Evolutionary conservation across 1,140 invertebrate species (phyloP).

Genomic region (Pseudomyrmex cubaensis): DNA sequence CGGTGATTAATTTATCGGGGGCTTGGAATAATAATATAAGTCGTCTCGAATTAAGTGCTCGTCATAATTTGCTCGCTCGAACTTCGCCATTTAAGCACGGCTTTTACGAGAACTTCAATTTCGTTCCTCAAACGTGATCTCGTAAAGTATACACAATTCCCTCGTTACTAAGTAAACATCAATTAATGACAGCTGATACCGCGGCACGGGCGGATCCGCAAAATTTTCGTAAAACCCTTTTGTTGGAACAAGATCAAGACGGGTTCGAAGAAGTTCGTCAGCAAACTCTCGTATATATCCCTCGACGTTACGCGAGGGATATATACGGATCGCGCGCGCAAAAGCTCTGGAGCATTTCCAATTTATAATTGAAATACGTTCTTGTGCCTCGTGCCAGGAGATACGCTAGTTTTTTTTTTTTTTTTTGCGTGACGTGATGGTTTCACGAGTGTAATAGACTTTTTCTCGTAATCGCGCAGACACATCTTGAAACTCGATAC

Average conservation of each 20-base stretch:
- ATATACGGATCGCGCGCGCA: neutral
- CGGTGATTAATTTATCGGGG: slow-evolving; percentile 42
- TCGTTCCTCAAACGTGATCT: slow-evolving; percentile 32
- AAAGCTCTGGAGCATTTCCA: slow-evolving; percentile 32
- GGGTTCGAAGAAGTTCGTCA: slow-evolving; percentile 52
- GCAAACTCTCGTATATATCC: slow-evolving; percentile 51
- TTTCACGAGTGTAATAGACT: no score
- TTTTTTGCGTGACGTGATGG: neutral
- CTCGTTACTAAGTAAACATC: slow-evolving; percentile 16
- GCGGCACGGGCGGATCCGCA: neutral
- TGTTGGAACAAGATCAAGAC: neutral
- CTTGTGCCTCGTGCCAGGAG: neutral
- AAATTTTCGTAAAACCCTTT: slow-evolving; percentile 50
- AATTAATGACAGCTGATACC: slow-evolving; percentile 54
- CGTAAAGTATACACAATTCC: slow-evolving; percentile 23
- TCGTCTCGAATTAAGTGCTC: neutral
- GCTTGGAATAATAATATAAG: slow-evolving; percentile 29
- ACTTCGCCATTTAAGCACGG: neutral
- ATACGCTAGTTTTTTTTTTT: neutral
- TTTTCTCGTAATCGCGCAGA: no score
- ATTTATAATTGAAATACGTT: slow-evolving; percentile 36
- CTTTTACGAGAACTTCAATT: slow-evolving; percentile 36
- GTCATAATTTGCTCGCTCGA: neutral
- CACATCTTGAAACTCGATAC: no score
- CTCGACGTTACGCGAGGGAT: slow-evolving; percentile 11